phyloP scores from a whole-genome alignment of 2,888 invertebrate species.

The Stenodema calcarata region DNA sequence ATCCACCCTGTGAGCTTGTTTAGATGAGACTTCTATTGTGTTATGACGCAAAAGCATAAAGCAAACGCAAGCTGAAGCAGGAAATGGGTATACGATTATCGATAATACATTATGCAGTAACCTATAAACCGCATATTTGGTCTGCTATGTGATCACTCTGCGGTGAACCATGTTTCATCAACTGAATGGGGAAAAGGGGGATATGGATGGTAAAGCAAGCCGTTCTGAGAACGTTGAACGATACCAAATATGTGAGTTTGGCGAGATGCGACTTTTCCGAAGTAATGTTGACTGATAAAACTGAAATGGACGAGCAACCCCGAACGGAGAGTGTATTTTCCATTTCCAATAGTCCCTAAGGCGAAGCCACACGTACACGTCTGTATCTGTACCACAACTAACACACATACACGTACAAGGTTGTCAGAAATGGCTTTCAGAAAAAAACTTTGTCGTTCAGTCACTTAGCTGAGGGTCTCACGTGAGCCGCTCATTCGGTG shows the following conservation, averaged over 20 bases:
- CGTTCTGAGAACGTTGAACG: not conserved
- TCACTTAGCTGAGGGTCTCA: not conserved
- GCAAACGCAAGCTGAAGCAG: no score
- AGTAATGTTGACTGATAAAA: not conserved
- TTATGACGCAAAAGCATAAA: no score
- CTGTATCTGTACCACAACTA: not conserved
- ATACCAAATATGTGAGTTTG: not conserved
- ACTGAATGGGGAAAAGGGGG: no score
- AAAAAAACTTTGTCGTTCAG: not conserved
- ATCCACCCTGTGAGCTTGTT: no score
- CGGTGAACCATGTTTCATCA: no score
- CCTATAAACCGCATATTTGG: no score
- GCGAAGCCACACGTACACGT: not conserved
- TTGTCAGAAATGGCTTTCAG: not conserved
- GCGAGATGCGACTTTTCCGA: not conserved
- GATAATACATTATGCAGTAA: no score
- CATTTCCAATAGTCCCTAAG: not conserved
- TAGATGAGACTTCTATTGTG: no score
- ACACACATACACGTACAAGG: not conserved
- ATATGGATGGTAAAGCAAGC: not conserved
- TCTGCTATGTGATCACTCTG: no score
- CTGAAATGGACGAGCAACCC: not conserved
- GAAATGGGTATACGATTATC: no score
- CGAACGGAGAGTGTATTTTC: not conserved
- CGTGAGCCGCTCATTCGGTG: not conserved